phyloP scores from a whole-genome alignment of 64 coral and sea anemone genomes.

The Montipora sp. region DNA sequence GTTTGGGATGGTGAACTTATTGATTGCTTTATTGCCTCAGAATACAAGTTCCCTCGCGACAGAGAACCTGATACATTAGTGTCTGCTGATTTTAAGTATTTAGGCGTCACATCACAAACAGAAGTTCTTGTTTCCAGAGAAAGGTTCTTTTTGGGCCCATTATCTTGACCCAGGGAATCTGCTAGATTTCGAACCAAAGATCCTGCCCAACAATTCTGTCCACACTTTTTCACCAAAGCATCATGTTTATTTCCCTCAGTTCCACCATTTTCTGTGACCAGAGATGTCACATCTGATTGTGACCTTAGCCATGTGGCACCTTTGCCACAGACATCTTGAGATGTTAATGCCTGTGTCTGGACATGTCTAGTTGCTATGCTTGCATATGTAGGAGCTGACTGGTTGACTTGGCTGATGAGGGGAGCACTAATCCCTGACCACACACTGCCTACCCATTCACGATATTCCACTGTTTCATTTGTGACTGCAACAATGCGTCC shows the following conservation, averaged over 20 bases:
- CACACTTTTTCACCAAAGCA: conserved; percentile 11
- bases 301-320: conserved; percentile 14
- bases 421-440: conserved; percentile 13
- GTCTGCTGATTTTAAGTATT: neutral
- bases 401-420: conserved; percentile 11
- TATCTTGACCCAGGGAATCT: conserved; percentile 45
- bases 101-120: neutral
- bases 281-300: conserved; percentile 28
- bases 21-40: conserved; percentile 22
- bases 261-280: neutral
- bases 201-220: conserved; percentile 13
- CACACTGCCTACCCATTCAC: conserved; percentile 49
- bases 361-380: conserved; percentile 56
- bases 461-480: conserved; percentile 51
- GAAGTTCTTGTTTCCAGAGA: neutral
- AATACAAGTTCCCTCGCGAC: conserved; percentile 19
- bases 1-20: neutral
- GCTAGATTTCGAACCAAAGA: conserved; percentile 26
- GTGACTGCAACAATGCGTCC: conserved; percentile 54
- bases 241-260: neutral
- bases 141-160: neutral
- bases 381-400: conserved; percentile 57
- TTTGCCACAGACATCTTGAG: conserved; percentile 5
- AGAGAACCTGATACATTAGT: neutral
- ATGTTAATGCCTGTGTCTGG: neutral